phyloP scores from a whole-genome alignment of 2,113 vertebrate genomes.

The Heterochromis multidens region DNA sequence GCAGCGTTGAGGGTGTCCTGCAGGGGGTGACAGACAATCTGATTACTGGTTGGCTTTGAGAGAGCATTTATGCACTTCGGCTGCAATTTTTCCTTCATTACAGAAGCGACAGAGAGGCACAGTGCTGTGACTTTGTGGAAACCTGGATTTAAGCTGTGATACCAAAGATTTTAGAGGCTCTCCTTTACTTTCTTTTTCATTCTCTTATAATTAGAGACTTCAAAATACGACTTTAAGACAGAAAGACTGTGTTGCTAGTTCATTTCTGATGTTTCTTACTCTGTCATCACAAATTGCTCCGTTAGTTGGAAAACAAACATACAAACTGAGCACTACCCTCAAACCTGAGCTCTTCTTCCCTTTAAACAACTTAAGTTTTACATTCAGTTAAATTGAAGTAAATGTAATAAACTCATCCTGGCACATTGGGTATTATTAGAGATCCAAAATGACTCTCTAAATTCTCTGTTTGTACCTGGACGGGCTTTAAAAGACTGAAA shows the following conservation, averaged over 20 bases:
- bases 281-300: not conserved
- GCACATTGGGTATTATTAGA: too few relatives aligned
- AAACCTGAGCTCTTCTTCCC: not conserved
- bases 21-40: conserved; percentile 38
- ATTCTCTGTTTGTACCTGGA: not conserved
- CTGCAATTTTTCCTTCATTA: not conserved
- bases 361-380: not conserved
- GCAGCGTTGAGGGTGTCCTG: conserved; percentile 19
- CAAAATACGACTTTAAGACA: not conserved
- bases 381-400: not conserved
- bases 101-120: not conserved
- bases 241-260: not conserved
- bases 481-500: not conserved
- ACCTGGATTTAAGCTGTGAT: not conserved
- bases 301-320: not conserved
- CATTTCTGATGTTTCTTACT: not conserved
- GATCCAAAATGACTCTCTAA: not conserved
- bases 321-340: not conserved
- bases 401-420: not conserved
- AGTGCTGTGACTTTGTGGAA: not conserved
- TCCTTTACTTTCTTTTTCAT: not conserved
- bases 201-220: not conserved
- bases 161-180: not conserved
- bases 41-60: not conserved
- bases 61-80: not conserved